Evolutionary conservation across 2,797 vertebrate genomes (phyloP), one percentile per base, ranked within the genome.

Genomic region (Gymnoscopelus braueri): DNA sequence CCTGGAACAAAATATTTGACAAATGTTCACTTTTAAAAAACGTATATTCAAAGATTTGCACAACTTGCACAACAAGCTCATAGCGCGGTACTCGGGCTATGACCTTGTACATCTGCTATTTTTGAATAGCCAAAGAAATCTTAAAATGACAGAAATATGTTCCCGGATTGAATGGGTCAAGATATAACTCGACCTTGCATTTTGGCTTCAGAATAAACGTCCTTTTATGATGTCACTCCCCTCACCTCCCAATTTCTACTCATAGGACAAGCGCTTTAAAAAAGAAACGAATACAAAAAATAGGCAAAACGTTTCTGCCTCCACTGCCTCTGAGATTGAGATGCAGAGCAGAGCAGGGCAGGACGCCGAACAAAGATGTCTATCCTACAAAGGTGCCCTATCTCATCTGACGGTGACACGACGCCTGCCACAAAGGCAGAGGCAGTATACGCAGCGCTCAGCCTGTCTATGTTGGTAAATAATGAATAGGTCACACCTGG

Each of bases 401-500:
- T 81, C 71, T 88, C 83, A 82, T 86, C 79, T 87, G 86, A 89
- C 88, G 78, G 75, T 56, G 47, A 87, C 83, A 82, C 83, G 77
- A 83, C 80, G 75, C 77, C 79, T 19, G 67, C 82, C 79, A 79
- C 87, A 83, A 88, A 87, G 80, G 69, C 47, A 73, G 72, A 19
- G 79, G 68, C 74, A 86, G 85, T 78, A 80, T 78, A 80, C 81
- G 59, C 84, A 84, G 86, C 73, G 58, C 78, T 81, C 74, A 32
- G 68, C 67, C 78, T 65, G 84, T 69, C 74, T 80, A 70, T 84
- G 82, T 82, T 83, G 78, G 88, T 91, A 89, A 90, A 90, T 92
- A 89, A 92, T 90, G 88, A 89, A 91, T 88, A 86, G 76, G 84
- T 89, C 86, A 89, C 87, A 88, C 86, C 88, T 90, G 84, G 87